A percentile compares a stretch with the other conserved stretches of the same genome.
phyloP scores from a whole-genome alignment of 2,888 invertebrate species.

The Volucella inflata region DNA sequence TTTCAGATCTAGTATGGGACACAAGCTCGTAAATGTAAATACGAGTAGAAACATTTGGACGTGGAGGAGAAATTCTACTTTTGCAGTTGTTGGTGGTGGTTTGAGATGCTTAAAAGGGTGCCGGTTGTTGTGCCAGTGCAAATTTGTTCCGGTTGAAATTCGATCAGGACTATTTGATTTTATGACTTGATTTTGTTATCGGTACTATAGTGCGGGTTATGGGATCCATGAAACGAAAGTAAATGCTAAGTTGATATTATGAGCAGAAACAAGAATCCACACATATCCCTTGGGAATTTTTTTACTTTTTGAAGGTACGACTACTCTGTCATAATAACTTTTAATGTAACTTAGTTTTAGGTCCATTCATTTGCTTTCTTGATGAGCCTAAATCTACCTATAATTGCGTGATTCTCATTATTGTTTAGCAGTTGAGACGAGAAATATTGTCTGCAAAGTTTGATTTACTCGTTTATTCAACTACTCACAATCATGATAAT shows the following conservation, averaged over 20 bases:
- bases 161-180: constrained; percentile 76
- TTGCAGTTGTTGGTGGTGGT: constrained; percentile 20
- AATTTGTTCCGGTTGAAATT: constrained; percentile 75
- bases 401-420: too few relatives aligned
- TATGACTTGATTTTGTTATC: constrained; percentile 68
- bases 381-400: too few relatives aligned
- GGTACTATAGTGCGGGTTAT: constrained; percentile 27
- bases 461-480: too few relatives aligned
- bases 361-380: too few relatives aligned
- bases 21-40: constrained; percentile 61
- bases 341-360: neutral
- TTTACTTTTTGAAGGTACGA: neutral
- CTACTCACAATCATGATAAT: too few relatives aligned
- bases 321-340: neutral
- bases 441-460: too few relatives aligned
- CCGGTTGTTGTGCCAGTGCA: constrained; percentile 23
- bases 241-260: constrained; percentile 51
- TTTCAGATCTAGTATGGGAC: constrained; percentile 50
- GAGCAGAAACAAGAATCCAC: constrained; percentile 50
- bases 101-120: constrained; percentile 56
- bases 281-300: constrained; percentile 61
- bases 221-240: constrained; percentile 9
- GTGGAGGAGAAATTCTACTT: constrained; percentile 2
- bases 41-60: constrained; percentile 33
- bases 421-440: too few relatives aligned